phyloP scores from a whole-genome alignment of 2,888 invertebrate genomes.

The Chrysolina americana region DNA sequence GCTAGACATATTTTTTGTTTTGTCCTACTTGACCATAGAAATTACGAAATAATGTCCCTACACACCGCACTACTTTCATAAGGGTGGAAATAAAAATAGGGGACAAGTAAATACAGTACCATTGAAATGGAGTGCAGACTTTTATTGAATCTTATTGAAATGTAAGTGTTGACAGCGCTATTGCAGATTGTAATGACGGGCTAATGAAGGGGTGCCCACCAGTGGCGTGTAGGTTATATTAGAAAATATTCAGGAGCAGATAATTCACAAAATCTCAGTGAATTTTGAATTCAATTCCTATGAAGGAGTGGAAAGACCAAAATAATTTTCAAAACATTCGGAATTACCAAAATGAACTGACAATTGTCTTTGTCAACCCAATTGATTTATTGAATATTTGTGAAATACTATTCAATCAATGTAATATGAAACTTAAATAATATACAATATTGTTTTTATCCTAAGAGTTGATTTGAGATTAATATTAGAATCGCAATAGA shows the following conservation, averaged over 20 bases:
- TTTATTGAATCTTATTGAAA: constrained; percentile 67
- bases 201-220: constrained; percentile 64
- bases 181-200: constrained; percentile 64
- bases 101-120: constrained; percentile 30
- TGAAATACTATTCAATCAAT: too few relatives aligned
- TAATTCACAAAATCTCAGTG: not conserved
- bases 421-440: too few relatives aligned
- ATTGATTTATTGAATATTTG: too few relatives aligned
- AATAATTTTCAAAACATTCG: too few relatives aligned
- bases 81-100: constrained; percentile 37
- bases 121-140: constrained; percentile 49
- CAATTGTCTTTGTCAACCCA: too few relatives aligned
- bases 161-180: constrained; percentile 66
- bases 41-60: constrained; percentile 41
- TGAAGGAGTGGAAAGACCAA: too few relatives aligned
- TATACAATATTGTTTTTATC: too few relatives aligned
- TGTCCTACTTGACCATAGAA: constrained; percentile 41
- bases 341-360: too few relatives aligned
- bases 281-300: too few relatives aligned
- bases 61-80: constrained; percentile 27
- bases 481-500: too few relatives aligned
- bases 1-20: constrained; percentile 26
- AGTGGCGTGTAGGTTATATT: constrained; percentile 42
- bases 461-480: too few relatives aligned
- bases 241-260: not conserved